These are phyloP conservation scores for Busseola fusca DNA, from an alignment of 2,888 invertebrate genomes.

Conservation along the genomic window DNA sequence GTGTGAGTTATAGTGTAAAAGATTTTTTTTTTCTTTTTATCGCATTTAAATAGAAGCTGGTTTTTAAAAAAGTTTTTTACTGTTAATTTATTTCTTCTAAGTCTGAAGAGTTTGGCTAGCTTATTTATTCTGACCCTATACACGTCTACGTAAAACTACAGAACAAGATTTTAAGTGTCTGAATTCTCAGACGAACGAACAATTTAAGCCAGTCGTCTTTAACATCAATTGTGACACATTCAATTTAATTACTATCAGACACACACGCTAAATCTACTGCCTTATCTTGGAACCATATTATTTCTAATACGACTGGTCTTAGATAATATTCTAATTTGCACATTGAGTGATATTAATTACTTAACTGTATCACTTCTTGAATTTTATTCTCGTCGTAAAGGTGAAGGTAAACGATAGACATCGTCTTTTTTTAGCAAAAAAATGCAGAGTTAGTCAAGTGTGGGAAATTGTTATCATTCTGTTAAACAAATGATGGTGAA, in stretches of 20 bases:
- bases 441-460: not conserved
- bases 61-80: too few species aligned
- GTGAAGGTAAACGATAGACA: not conserved
- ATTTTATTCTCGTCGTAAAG: not conserved
- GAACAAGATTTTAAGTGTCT: not conserved
- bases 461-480: not conserved
- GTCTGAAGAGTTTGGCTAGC: not conserved
- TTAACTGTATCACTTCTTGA: not conserved
- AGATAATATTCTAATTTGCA: conserved; percentile 13
- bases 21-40: too few species aligned
- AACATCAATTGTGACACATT: conserved; percentile 34
- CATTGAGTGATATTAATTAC: not conserved
- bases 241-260: conserved; percentile 34
- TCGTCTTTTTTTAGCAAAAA: not conserved
- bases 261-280: not conserved
- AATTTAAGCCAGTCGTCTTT: conserved; percentile 18
- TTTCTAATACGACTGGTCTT: not conserved
- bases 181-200: conserved; percentile 1
- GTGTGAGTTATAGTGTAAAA: too few species aligned
- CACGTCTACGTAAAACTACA: not conserved
- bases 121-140: not conserved
- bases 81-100: too few species aligned
- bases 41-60: too few species aligned
- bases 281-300: conserved; percentile 37
- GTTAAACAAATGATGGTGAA: not conserved